Percentiles rank a stretch among this genome's conserved stretches.
Evolutionary conservation across 2,113 vertebrate species (phyloP).

Genomic region (Thermophis baileyi): DNA sequence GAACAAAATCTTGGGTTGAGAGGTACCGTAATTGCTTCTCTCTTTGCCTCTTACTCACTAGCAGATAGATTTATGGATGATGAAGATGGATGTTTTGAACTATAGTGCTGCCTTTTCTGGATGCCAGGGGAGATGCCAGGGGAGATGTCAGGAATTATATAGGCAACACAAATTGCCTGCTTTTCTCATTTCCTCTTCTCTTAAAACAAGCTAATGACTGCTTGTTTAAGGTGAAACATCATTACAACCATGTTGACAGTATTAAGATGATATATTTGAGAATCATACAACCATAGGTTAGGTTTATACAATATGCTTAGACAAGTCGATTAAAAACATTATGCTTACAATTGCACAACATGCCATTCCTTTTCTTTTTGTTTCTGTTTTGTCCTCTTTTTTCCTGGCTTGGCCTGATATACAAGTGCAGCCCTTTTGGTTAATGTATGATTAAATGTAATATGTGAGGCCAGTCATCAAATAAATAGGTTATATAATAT

Average conservation of each 20-base stretch:
- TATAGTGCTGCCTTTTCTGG: neutral
- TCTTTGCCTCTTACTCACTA: neutral
- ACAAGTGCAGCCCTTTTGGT: neutral
- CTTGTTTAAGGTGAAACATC: neutral
- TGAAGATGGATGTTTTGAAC: neutral
- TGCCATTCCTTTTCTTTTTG: neutral
- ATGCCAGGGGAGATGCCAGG: neutral
- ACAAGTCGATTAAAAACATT: neutral
- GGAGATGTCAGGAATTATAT: neutral
- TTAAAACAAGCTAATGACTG: neutral
- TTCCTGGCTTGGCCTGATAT: neutral
- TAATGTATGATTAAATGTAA: neutral
- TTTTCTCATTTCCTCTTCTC: neutral
- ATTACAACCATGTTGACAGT: neutral
- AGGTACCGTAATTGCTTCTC: neutral
- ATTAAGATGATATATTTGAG: neutral
- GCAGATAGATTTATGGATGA: neutral
- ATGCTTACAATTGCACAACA: neutral
- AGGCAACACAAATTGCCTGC: neutral
- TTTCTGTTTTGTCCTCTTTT: neutral
- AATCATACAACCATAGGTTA: neutral
- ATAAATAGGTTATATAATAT: neutral
- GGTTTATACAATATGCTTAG: neutral
- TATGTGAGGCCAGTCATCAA: neutral
- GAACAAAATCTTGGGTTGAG: neutral